phyloP scores from a whole-genome alignment of 1,140 invertebrate genomes.

The Sycophaga agraensis region DNA sequence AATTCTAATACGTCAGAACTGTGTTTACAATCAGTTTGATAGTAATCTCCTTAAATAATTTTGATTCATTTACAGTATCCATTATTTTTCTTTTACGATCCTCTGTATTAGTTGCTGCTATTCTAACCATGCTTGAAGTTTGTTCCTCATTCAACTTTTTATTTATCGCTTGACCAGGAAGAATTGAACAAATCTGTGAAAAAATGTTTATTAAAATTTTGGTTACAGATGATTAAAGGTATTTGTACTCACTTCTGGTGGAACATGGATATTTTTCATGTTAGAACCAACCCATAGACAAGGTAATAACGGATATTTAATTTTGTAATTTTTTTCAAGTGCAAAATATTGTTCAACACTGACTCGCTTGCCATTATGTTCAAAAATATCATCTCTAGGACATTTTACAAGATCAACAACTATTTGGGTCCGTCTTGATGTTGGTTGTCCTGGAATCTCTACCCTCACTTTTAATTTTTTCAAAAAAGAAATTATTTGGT shows the following conservation, averaged over 20 bases:
- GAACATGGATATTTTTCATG: conserved; percentile 48
- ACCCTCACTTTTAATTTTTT: conserved; percentile 54
- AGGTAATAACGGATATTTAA: conserved; percentile 62
- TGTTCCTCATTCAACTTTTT: conserved; percentile 62
- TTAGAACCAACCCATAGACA: conserved; percentile 59
- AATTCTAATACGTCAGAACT: too few species aligned
- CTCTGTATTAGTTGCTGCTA: conserved; percentile 64
- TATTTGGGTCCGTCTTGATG: conserved; percentile 54
- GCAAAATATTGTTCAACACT: conserved; percentile 61
- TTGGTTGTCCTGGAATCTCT: conserved; percentile 52
- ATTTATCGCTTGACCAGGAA: conserved; percentile 62
- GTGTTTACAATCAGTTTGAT: too few species aligned
- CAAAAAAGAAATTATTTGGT: conserved; percentile 34
- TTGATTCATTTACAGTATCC: conserved; percentile 51
- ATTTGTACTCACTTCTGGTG: conserved; percentile 37
- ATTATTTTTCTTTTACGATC: conserved; percentile 66
- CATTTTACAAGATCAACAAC: conserved; percentile 56
- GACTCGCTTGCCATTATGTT: conserved; percentile 40
- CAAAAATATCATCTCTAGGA: conserved; percentile 50
- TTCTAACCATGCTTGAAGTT: conserved; percentile 65
- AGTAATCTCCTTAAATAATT: background rate
- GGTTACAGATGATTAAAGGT: background rate
- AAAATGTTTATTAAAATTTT: conserved; percentile 10
- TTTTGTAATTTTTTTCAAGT: conserved; percentile 48
- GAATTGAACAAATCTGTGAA: conserved; percentile 60